Percentiles rank a stretch among this genome's conserved stretches.
phyloP scores from a whole-genome alignment of 2,113 vertebrate species.

The Xyliphius kryptos region DNA sequence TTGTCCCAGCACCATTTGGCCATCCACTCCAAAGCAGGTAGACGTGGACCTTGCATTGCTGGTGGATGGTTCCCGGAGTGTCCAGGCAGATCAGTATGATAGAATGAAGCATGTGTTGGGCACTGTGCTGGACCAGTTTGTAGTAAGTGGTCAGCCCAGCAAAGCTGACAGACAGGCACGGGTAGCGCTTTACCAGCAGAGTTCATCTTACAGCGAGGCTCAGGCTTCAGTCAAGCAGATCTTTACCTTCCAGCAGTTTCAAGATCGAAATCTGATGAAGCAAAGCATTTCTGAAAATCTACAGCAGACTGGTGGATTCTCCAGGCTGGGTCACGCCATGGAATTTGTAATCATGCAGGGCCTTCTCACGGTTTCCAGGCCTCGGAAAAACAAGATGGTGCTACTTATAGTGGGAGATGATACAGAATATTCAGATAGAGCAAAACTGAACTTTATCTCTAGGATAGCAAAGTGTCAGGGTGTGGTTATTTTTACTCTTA shows the following conservation, averaged over 20 bases:
- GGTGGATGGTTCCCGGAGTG: slow-evolving; percentile 68
- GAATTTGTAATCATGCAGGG: slow-evolving; percentile 63
- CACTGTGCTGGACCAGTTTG: slow-evolving; percentile 65
- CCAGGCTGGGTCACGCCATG: slow-evolving; percentile 62
- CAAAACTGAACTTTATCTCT: slow-evolving; percentile 59
- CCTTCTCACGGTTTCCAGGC: slow-evolving; percentile 53
- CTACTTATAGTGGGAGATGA: slow-evolving; percentile 65
- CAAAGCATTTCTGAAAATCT: slow-evolving; percentile 56
- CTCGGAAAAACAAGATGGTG: slow-evolving; percentile 58
- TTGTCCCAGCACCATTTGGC: slow-evolving; percentile 49
- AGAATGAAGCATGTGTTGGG: slow-evolving; percentile 66
- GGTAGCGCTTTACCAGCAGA: slow-evolving; percentile 69
- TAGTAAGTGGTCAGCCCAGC: slow-evolving; percentile 53
- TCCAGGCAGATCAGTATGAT: slow-evolving; percentile 60
- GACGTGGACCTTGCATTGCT: slow-evolving; percentile 72
- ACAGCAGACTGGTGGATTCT: slow-evolving; percentile 58
- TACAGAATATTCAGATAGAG: slow-evolving; percentile 62
- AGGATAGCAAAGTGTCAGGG: slow-evolving; percentile 71
- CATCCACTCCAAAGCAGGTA: slow-evolving; percentile 46
- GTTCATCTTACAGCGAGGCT: slow-evolving; percentile 48
- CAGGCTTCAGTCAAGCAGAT: slow-evolving; percentile 49
- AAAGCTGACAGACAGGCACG: slow-evolving; percentile 46
- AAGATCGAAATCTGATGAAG: slow-evolving; percentile 56
- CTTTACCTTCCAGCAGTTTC: slow-evolving; percentile 65
- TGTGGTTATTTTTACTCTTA: slow-evolving; percentile 71